Percentiles rank a stretch among this genome's conserved stretches.
Conservation (phyloP, 92 coral and sea anemone genomes). For the Pocillopora meandrina region DNA sequence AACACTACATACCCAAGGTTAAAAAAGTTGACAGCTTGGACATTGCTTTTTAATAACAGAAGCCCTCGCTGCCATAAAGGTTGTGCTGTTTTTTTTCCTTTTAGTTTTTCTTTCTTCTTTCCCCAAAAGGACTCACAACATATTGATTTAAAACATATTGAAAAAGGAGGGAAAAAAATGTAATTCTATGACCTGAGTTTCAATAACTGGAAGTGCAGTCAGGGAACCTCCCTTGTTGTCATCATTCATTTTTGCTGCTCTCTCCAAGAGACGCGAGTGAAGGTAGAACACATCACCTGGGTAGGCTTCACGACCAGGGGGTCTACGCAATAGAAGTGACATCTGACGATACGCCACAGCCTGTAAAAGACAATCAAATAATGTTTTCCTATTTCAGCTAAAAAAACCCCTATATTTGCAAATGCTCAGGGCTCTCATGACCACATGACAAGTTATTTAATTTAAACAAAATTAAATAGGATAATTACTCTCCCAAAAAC, state of each 20-base stretch:
- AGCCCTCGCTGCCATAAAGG: no score
- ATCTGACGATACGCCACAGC: conserved; percentile 99
- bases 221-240: conserved; percentile 95
- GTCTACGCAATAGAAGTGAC: conserved; percentile 98
- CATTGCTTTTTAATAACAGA: no score
- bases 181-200: conserved; percentile 76
- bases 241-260: conserved; percentile 99
- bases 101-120: no score
- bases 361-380: conserved; percentile 38
- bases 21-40: no score
- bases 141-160: not conserved
- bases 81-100: no score
- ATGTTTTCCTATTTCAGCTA: not conserved
- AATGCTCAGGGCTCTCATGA: no score
- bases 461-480: no score
- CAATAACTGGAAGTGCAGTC: conserved; percentile 98
- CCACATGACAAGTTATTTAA: no score
- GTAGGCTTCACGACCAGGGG: conserved; percentile 99
- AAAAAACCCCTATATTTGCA: no score
- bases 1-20: no score
- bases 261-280: conserved; percentile 97
- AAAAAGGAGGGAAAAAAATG: not conserved
- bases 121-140: no score
- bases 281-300: conserved; percentile 99
- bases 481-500: no score